Evolutionary conservation across 2,113 vertebrate genomes (phyloP).

Genomic region (Hydrochoerus hydrochaeris): DNA sequence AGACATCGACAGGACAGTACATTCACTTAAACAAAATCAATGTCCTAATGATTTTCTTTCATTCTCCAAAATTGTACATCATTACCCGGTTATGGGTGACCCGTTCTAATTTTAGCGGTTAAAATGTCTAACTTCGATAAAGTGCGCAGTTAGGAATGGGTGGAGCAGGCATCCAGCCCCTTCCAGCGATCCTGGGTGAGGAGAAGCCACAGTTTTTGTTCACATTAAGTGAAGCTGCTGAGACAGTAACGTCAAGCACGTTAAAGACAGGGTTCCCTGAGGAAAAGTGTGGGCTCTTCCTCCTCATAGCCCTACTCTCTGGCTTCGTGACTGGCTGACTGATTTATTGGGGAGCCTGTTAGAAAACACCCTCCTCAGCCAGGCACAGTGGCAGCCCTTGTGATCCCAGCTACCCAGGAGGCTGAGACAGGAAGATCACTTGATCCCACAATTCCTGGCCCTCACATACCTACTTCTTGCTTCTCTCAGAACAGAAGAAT

Average conservation of each 20-base stretch:
- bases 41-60: neutral
- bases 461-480: neutral
- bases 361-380: neutral
- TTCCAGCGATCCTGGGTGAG: neutral
- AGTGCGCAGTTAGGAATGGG: neutral
- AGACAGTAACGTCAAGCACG: neutral
- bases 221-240: neutral
- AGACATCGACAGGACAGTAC: neutral
- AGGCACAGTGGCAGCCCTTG: neutral
- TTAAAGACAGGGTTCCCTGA: neutral
- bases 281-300: neutral
- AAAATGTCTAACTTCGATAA: neutral
- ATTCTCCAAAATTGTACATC: neutral
- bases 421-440: neutral
- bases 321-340: rapidly evolving
- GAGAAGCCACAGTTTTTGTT: neutral
- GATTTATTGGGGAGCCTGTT: neutral
- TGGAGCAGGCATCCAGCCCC: neutral
- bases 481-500: neutral
- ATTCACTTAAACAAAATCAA: neutral
- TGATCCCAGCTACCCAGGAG: neutral
- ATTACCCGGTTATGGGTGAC: neutral
- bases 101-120: neutral
- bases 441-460: neutral
- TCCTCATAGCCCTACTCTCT: neutral